Conservation (phyloP, 2,888 invertebrate species). For the Lithophane leautieri region DNA sequence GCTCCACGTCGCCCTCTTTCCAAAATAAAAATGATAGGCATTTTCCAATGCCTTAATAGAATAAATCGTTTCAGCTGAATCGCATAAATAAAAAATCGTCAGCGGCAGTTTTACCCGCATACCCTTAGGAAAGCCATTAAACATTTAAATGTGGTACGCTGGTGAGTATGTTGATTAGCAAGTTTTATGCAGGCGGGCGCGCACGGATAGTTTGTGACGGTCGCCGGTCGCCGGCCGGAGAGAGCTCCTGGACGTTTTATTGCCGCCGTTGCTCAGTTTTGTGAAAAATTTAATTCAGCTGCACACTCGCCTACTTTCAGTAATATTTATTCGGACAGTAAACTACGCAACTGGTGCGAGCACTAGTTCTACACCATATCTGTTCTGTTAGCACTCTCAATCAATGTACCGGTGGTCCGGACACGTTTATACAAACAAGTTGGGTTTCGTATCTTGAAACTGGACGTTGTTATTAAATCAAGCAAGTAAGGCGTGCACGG, state of each 20-base stretch:
- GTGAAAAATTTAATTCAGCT: slow-evolving; percentile 67
- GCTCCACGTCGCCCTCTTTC: slow-evolving; percentile 64
- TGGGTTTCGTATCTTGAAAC: slow-evolving; percentile 47
- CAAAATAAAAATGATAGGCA: slow-evolving; percentile 75
- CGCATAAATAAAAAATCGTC: slow-evolving; percentile 68
- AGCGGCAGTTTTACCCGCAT: slow-evolving; percentile 64
- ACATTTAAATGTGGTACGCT: slow-evolving; percentile 70
- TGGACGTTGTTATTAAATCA: slow-evolving; percentile 61
- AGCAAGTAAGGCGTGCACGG: slow-evolving; percentile 47
- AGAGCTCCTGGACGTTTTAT: slow-evolving; percentile 68
- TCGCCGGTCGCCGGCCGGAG: slow-evolving; percentile 40
- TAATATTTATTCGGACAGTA: slow-evolving; percentile 58
- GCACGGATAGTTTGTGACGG: slow-evolving; percentile 69
- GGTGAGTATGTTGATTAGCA: slow-evolving; percentile 78
- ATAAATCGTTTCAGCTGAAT: slow-evolving; percentile 72
- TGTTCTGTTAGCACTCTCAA: slow-evolving; percentile 34
- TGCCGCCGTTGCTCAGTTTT: slow-evolving; percentile 62
- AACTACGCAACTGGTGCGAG: slow-evolving; percentile 43
- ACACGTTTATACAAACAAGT: slow-evolving; percentile 46
- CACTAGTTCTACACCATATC: slow-evolving; percentile 35
- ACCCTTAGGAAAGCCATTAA: slow-evolving; percentile 68
- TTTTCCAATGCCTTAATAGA: slow-evolving; percentile 78
- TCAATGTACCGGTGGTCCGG: slow-evolving; percentile 39
- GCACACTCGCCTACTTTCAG: slow-evolving; percentile 35
- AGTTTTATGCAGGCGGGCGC: slow-evolving; percentile 74